Base-by-base conservation (phyloP, 2,113 vertebrate genomes). In the Camelus bactrianus region DNA sequence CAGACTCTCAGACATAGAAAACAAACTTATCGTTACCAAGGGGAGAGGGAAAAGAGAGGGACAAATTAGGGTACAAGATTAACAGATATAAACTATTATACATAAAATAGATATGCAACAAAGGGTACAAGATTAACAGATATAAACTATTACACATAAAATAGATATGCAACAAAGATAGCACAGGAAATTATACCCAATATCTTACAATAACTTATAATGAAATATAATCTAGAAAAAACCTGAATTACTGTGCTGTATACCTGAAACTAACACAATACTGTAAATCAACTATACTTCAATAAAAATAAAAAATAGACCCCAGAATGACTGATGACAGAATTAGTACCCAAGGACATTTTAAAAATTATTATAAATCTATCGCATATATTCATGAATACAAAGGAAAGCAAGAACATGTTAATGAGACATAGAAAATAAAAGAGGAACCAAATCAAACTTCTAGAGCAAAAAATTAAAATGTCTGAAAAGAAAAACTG, bases 381-480 rank as follows among this genome's bases (percentile, higher is more conserved):
- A 77, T 79, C 15, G 24, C n/a, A 35, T 19, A 54, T 38, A 30
- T 90, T 75, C 22, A 86, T 60, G 28, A 67, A 75, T 17, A 96
- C 0, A 93, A 42, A 89, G 46, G 35, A 81, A 81, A 86, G 13
- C 10, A 42, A 32, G n/a, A 84, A 8, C 20, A 69, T 64, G 12
- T 73, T 81, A 81, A 83, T 28, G 17, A 87, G 24, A 93, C 32
- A 54, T 1, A 6, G 28, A 58, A 81, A 60, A 91, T 50, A n/a
- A 80, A 91, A 85, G 73, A 83, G 48, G 38, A 75, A 91, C 24
- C n/a, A 92, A 69, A 72, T 22, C 22, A n/a, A 91, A 83, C 35
- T 91, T 93, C 14, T 82, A 82, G 22, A 86, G 22, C 38, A 54
- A 80, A 77, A 75, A 83, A 84, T 75, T 58, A n/a, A 77, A 95